Evolutionary conservation across 2,113 vertebrate genomes (phyloP).

Genomic region (Indicator maculatus): DNA sequence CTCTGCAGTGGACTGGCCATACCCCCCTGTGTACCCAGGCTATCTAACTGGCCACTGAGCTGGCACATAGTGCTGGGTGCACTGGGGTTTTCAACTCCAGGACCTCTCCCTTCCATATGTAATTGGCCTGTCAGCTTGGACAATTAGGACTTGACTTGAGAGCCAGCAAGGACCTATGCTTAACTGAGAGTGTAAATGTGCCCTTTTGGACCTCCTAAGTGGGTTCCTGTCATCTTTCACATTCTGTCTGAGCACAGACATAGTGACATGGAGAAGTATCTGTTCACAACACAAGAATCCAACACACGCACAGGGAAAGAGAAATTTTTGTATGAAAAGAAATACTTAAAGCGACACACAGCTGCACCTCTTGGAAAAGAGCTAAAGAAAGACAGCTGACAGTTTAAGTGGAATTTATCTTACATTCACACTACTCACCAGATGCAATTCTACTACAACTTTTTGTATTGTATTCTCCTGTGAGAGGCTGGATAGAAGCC

Average conservation of each 20-base stretch:
- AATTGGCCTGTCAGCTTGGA: background rate
- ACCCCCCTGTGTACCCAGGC: accelerated
- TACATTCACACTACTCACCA: background rate
- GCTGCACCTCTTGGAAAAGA: background rate
- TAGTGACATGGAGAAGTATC: background rate
- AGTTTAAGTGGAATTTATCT: background rate
- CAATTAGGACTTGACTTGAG: background rate
- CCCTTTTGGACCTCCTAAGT: background rate
- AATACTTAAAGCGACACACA: background rate
- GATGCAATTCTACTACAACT: background rate
- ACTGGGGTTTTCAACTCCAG: background rate
- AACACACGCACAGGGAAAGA: background rate
- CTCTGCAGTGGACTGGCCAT: background rate
- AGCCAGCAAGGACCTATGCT: background rate
- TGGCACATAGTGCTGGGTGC: background rate
- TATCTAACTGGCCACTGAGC: background rate
- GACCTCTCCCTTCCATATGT: background rate
- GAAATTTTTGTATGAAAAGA: background rate
- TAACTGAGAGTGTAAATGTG: background rate
- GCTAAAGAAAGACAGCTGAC: background rate
- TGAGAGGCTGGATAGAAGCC: background rate
- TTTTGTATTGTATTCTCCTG: background rate
- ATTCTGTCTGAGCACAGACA: background rate
- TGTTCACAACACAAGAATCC: background rate
- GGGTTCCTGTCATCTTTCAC: background rate